Percentiles rank a stretch among this genome's conserved stretches.
These are phyloP conservation scores for Zaprionus obscuricornis DNA, from an alignment of 2,888 invertebrate species.

Conservation along the genomic window DNA sequence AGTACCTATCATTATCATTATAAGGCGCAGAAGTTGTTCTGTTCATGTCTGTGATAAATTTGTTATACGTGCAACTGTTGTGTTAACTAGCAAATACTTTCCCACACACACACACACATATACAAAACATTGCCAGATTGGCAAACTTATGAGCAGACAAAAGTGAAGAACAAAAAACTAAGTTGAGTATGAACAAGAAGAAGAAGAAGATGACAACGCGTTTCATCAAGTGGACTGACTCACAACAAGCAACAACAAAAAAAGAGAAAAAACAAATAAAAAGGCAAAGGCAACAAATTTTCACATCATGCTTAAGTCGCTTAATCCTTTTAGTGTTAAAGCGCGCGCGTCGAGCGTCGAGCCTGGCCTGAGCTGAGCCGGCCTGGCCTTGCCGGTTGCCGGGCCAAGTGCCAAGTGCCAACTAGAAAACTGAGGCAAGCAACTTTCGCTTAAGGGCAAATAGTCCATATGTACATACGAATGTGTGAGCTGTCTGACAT, in stretches of 20 bases:
- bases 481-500: no score
- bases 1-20: conserved; percentile 23
- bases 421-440: conserved; percentile 43
- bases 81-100: conserved; percentile 19
- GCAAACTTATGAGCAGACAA: conserved; percentile 55
- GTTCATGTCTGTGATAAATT: conserved; percentile 55
- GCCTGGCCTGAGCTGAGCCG: no score
- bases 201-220: conserved; percentile 30
- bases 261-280: no score
- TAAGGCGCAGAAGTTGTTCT: conserved; percentile 33
- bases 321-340: conserved; percentile 75
- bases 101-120: not conserved
- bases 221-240: conserved; percentile 31
- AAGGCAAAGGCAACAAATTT: conserved; percentile 71
- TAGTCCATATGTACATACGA: conserved; percentile 1
- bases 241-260: conserved; percentile 54
- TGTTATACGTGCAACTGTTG: conserved; percentile 57
- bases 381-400: no score
- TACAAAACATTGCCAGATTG: conserved; percentile 27
- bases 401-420: conserved; percentile 62
- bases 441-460: conserved; percentile 28
- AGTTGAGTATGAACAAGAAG: no score
- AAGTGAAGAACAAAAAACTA: no score
- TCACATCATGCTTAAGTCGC: conserved; percentile 72
- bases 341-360: no score